These are phyloP conservation scores for Hyposoter didymator DNA, from an alignment of 2,888 invertebrate genomes.

Conservation along the genomic window DNA sequence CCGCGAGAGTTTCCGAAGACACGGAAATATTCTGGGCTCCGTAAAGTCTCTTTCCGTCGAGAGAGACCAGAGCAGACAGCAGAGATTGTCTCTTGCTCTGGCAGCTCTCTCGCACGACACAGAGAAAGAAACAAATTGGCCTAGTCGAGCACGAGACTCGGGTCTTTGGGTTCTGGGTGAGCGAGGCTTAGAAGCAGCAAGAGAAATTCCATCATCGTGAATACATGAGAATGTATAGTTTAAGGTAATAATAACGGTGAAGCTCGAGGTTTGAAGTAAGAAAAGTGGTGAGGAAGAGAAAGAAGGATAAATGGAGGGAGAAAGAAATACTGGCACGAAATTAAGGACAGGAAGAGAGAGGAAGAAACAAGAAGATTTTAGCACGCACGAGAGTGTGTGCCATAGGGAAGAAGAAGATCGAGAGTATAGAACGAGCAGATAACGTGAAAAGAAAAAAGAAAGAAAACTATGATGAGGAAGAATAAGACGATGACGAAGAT, in stretches of 20 bases:
- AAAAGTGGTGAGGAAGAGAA: slow-evolving; percentile 41
- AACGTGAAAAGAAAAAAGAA: slow-evolving; percentile 29
- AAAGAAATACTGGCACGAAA: slow-evolving; percentile 37
- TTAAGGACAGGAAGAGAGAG: slow-evolving; percentile 20
- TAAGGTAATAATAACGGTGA: slow-evolving; percentile 63
- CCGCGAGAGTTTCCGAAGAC: slow-evolving; percentile 8
- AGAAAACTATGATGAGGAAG: slow-evolving; percentile 41
- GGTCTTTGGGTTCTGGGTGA: slow-evolving; percentile 51
- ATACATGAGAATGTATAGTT: slow-evolving; percentile 46
- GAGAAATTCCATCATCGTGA: slow-evolving; percentile 77
- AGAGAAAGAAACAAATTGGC: slow-evolving; percentile 61
- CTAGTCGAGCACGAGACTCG: slow-evolving; percentile 48
- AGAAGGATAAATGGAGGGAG: slow-evolving; percentile 57
- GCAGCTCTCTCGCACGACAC: neutral
- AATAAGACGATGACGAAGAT: slow-evolving; percentile 62
- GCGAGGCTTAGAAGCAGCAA: slow-evolving; percentile 70
- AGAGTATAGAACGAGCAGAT: slow-evolving; percentile 23
- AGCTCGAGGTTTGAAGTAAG: slow-evolving; percentile 52
- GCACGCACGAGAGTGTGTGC: slow-evolving; percentile 3
- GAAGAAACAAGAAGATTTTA: slow-evolving; percentile 55
- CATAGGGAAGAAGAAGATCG: slow-evolving; percentile 47
- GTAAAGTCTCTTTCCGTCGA: slow-evolving; percentile 17
- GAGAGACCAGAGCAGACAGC: slow-evolving; percentile 24
- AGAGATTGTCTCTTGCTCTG: too few relatives aligned
- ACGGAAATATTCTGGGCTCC: slow-evolving; percentile 40